Percentiles rank a stretch among this genome's conserved stretches.
Conservation (phyloP, 2,888 invertebrate species). For the Macroteleia sp. region DNA sequence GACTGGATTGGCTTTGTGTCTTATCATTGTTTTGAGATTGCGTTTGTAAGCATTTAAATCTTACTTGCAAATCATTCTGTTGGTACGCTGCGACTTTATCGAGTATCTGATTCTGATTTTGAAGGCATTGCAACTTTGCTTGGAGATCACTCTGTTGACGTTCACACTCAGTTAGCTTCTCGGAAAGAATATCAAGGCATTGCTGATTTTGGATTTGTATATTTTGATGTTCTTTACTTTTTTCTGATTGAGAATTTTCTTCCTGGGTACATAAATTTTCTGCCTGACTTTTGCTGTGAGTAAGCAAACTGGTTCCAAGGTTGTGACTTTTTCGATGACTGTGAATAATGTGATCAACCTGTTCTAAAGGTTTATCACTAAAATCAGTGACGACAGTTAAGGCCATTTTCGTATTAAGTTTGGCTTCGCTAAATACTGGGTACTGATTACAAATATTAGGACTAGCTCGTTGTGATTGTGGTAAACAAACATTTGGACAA, state of each 20-base stretch:
- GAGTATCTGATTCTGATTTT: conserved; percentile 81
- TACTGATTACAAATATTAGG: conserved; percentile 80
- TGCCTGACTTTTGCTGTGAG: conserved; percentile 77
- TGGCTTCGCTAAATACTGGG: conserved; percentile 78
- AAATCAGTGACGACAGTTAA: conserved; percentile 79
- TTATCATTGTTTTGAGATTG: conserved; percentile 77
- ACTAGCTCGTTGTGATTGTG: conserved; percentile 77
- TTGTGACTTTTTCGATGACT: conserved; percentile 80
- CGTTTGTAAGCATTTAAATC: conserved; percentile 76
- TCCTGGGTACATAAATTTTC: conserved; percentile 71
- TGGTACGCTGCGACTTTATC: conserved; percentile 82
- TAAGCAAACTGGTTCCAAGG: conserved; percentile 69
- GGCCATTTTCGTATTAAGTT: conserved; percentile 76
- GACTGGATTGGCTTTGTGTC: conserved; percentile 49
- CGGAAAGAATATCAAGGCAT: conserved; percentile 79
- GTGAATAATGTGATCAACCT: conserved; percentile 81
- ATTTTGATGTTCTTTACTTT: conserved; percentile 66
- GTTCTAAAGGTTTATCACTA: conserved; percentile 77
- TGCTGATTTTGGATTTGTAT: conserved; percentile 79
- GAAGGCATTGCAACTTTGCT: conserved; percentile 80
- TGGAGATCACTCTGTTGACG: conserved; percentile 81
- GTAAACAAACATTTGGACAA: conserved; percentile 69
- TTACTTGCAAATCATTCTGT: conserved; percentile 77
- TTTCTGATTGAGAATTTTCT: conserved; percentile 63
- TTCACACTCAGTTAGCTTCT: conserved; percentile 81